Evolutionary conservation across 2,888 invertebrate genomes (phyloP), one percentile per base, ranked within the genome.

Genomic region (Nineta flava): DNA sequence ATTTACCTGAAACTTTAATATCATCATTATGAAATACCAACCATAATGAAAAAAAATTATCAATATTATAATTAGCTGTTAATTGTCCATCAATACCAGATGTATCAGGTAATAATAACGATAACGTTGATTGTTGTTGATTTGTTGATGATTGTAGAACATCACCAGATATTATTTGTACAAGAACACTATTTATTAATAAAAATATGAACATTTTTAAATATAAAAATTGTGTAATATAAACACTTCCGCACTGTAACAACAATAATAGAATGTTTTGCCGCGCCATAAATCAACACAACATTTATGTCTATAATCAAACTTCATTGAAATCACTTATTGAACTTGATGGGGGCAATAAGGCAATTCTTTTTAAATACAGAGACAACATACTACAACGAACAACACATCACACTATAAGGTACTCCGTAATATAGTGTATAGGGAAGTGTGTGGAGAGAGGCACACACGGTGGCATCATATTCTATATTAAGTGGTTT

Each of bases 21-120:
- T 68, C 68, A 53, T 69, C 68, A 55, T 72, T 69, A 60, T 70
- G 70, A 63, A 73, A 72, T 51, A 70, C 70, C 53, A 70, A 62
- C 72, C 72, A 73, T 47, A 71, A 61, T 12, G 70, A 68, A 61
- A 73, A 72, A 62, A 73, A 73, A 55, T 67, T 64, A 60, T 72
- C 71, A 53, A 73, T 70, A 50, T 65, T 66, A 21, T 68, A 63
- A 50, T 67, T 68, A 50, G 67, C 70, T 19, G 70, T 69, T 53
- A 72, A 64, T 54, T 70, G 69, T 16, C 69, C 69, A 57, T 69
- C 67, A 56, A 73, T 71, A 51, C 67, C 69, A 47, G 69, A 64
- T 48, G 71, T 71, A 58, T 72, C 67, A 42, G 72, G 72, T 41
- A 48, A 41, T 44, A 44, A 44, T n/a, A 44, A 26, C 15, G n/a